A percentile compares a stretch with the other conserved stretches of the same genome.
phyloP scores from a whole-genome alignment of 2,113 vertebrate genomes.

The Calyptommatus sinebrachiatus region DNA sequence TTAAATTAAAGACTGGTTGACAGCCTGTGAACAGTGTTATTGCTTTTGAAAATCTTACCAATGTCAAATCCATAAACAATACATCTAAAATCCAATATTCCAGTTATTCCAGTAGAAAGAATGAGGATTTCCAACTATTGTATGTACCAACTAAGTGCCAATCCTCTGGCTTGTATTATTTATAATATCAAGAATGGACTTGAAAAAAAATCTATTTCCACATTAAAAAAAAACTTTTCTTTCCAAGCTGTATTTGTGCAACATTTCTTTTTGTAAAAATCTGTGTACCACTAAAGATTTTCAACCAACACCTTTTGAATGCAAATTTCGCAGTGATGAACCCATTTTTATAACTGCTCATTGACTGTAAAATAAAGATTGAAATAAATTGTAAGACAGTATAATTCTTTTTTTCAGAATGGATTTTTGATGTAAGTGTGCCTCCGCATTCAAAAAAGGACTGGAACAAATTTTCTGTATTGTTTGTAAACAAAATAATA shows the following conservation, averaged over 20 bases:
- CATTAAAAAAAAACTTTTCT: background rate
- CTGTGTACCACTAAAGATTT: background rate
- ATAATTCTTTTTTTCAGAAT: background rate
- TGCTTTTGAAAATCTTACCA: too few relatives aligned
- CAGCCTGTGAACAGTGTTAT: background rate
- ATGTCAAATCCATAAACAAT: background rate
- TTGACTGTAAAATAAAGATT: too few relatives aligned
- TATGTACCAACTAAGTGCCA: background rate
- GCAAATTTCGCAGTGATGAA: background rate
- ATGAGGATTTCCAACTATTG: background rate
- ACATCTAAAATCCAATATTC: background rate
- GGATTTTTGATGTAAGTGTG: constrained; percentile 15
- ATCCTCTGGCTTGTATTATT: background rate
- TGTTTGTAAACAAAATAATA: background rate
- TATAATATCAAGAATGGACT: background rate
- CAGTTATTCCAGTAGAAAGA: background rate
- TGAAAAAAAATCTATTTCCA: background rate
- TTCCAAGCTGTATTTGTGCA: background rate
- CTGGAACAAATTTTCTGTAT: constrained; percentile 13
- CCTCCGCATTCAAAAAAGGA: background rate
- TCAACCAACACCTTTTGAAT: background rate
- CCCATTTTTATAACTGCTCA: background rate
- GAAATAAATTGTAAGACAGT: too few relatives aligned
- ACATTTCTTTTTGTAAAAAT: background rate
- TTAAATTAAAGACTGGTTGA: background rate